A percentile compares a stretch with the other conserved stretches of the same genome.
These are phyloP conservation scores for Pica pica DNA, from an alignment of 2,113 vertebrate species.

Conservation along the genomic window DNA sequence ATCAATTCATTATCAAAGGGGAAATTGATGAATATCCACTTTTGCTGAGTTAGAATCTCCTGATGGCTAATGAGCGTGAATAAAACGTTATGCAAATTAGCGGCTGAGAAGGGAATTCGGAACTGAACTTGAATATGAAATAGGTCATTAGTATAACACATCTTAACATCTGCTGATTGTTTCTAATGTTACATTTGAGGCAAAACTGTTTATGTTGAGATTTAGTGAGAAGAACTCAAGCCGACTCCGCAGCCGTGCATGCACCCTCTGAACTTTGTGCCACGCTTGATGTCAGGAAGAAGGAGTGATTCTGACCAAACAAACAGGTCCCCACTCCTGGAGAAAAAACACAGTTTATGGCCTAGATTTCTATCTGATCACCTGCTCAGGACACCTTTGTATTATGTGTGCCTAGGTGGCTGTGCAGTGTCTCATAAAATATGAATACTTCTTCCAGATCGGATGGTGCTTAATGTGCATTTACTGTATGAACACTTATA, in stretches of 20 bases:
- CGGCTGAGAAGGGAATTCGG: constrained; percentile 9
- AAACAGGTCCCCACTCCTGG: background rate
- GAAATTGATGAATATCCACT: constrained; percentile 42
- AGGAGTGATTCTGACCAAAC: background rate
- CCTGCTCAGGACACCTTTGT: background rate
- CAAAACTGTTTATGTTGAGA: background rate
- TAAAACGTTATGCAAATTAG: constrained; percentile 28
- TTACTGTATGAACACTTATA: constrained; percentile 16
- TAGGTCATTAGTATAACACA: background rate
- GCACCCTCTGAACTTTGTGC: background rate
- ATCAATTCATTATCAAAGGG: constrained; percentile 42
- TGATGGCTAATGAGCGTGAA: constrained; percentile 18
- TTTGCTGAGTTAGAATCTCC: constrained; percentile 36
- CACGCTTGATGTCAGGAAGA: background rate
- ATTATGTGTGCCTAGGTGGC: background rate
- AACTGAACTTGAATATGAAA: constrained; percentile 45
- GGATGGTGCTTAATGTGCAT: background rate
- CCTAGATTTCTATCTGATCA: background rate
- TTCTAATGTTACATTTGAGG: background rate
- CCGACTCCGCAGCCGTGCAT: rapidly evolving
- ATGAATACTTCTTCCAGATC: constrained; percentile 29
- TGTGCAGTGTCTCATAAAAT: constrained; percentile 23
- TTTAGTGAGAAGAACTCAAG: background rate
- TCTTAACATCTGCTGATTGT: constrained; percentile 34
- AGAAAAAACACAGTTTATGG: background rate